Percentiles rank a stretch among this genome's conserved stretches.
Evolutionary conservation across 2,888 invertebrate species (phyloP).

Genomic region (Amiota mariae): DNA sequence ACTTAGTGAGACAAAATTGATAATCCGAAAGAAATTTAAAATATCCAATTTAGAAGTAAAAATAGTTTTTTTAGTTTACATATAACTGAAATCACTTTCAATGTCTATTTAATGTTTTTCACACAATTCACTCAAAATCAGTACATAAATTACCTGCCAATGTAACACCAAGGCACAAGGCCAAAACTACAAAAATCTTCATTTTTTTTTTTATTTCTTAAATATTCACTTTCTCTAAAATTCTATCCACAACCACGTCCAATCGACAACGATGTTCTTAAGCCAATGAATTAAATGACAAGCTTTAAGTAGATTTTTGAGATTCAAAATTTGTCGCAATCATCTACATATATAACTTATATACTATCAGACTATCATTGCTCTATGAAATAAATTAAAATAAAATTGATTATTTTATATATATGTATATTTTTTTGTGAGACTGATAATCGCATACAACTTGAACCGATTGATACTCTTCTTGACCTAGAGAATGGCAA

Average conservation of each 20-base stretch:
- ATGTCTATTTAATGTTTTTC: too few species aligned
- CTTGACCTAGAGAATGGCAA: constrained; percentile 65
- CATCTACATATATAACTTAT: constrained; percentile 27
- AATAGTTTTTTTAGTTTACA: too few species aligned
- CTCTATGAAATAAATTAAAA: neutral
- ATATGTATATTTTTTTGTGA: constrained; percentile 8
- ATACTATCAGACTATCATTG: neutral
- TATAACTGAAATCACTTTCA: too few species aligned
- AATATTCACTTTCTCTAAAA: constrained; percentile 39
- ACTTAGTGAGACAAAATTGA: too few species aligned
- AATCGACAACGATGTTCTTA: constrained; percentile 56
- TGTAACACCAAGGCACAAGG: constrained; percentile 67
- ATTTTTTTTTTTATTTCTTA: constrained; percentile 55
- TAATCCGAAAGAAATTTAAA: too few species aligned
- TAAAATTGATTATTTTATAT: neutral
- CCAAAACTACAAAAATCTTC: constrained; percentile 68
- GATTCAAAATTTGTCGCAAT: constrained; percentile 36
- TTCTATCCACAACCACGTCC: constrained; percentile 47
- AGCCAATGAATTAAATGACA: constrained; percentile 56
- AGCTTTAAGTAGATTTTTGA: constrained; percentile 47
- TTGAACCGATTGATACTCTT: constrained; percentile 57
- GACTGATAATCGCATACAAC: constrained; percentile 49
- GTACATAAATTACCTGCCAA: constrained; percentile 66
- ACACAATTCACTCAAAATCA: too few species aligned
- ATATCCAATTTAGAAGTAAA: too few species aligned